Percentiles rank a stretch among this genome's conserved stretches.
Evolutionary conservation across 53 echinoderm and acorn worm genomes (phyloP).

Genomic region (Luidia sarsii): DNA sequence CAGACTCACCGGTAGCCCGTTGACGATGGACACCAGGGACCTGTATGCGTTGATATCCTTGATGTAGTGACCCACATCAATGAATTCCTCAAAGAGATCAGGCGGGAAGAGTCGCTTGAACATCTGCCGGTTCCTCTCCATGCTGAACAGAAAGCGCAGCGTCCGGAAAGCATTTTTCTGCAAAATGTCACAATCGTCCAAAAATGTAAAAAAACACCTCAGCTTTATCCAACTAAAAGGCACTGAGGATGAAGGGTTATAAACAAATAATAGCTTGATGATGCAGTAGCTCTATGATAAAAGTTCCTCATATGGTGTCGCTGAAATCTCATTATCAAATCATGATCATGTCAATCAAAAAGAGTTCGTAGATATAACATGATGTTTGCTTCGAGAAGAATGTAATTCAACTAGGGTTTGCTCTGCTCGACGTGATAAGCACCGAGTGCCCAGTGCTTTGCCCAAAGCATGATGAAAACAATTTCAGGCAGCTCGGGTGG

Average conservation of each 20-base stretch:
- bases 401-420: too few relatives aligned
- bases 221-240: neutral
- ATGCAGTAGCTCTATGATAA: too few relatives aligned
- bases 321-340: too few relatives aligned
- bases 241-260: neutral
- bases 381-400: too few relatives aligned
- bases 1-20: conserved; percentile 85
- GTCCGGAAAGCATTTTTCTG: conserved; percentile 95
- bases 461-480: too few relatives aligned
- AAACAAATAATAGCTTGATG: neutral
- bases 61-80: conserved; percentile 94
- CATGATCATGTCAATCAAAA: too few relatives aligned
- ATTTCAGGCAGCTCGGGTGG: too few relatives aligned
- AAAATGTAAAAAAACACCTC: neutral
- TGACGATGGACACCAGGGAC: conserved; percentile 67
- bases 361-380: too few relatives aligned
- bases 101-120: conserved; percentile 96
- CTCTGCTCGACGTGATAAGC: too few relatives aligned
- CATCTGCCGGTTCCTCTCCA: conserved; percentile 92
- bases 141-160: conserved; percentile 96
- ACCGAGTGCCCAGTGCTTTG: too few relatives aligned
- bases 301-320: too few relatives aligned
- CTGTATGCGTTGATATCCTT: conserved; percentile 82
- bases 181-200: conserved; percentile 3
- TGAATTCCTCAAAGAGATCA: conserved; percentile 86